Base-by-base conservation (phyloP, 2,797 vertebrate genomes). In the Ceryle rudis region DNA sequence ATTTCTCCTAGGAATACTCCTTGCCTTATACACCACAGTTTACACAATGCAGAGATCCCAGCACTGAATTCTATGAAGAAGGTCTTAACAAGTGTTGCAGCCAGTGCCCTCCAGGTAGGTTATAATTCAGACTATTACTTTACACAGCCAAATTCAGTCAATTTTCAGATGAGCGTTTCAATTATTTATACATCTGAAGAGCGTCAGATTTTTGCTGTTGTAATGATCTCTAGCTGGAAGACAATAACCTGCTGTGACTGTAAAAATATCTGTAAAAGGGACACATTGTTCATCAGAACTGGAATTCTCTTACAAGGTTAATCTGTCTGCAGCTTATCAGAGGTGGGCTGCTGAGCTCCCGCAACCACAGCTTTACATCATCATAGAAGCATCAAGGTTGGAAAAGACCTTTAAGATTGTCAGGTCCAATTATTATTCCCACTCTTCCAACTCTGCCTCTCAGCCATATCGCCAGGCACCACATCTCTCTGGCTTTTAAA, bases 21-120 rank as follows among this genome's bases (percentile, higher is more conserved):
- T 21, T 67, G 7, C 97, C 97, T 42, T 97, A 96, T 0, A 33
- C 35, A 0, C 90, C 78, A 2, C 69, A 57, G 2, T 51, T 11
- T 25, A 29, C 17, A 33, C 2, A 8, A 1, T 98, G 98, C 88
- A 70, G 8, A 6, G 1, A 96, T 54, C 78, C 60, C 52, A 64
- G 2, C 15, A 80, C 18, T 6, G 96, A 98, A 33, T 98, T 96
- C 85, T 97, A 94, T 9, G 44, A 97, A 6, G 72, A 91, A 37
- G n/a, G 5, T 4, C 26, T 81, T 21, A 58, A 95, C n/a, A 95
- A 70, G 84, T 98, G 98, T 87, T 98, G 98, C 69, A 91, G 94
- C 46, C 80, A 57, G 39, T 98, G 98, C 82, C 89, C 93, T 14
- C 98, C 98, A 78, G 98, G 98, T 98, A 93, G 88, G 83, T 52